phyloP scores from a whole-genome alignment of 2,888 invertebrate genomes.

The Odontocolon sp. region DNA sequence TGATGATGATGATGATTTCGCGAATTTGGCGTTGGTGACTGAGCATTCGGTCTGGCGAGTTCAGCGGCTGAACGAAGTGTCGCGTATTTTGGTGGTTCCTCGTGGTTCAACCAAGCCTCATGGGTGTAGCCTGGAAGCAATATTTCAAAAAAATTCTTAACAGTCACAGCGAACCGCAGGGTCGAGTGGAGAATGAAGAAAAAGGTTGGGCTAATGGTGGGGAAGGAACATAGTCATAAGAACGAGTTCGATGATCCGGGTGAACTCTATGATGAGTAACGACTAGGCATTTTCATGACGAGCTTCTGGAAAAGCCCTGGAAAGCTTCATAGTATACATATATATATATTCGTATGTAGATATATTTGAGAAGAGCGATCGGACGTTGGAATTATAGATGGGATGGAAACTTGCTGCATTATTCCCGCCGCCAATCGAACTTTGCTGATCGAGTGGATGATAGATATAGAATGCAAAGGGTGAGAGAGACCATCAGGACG shows the following conservation, averaged over 20 bases:
- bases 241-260: conserved; percentile 25
- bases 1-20: conserved; percentile 56
- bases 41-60: conserved; percentile 75
- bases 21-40: conserved; percentile 67
- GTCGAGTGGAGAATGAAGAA: neutral
- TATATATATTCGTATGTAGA: neutral
- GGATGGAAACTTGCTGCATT: conserved; percentile 26
- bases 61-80: conserved; percentile 83
- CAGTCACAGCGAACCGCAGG: neutral
- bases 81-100: conserved; percentile 83
- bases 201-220: neutral
- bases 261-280: conserved; percentile 45
- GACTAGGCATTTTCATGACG: conserved; percentile 26
- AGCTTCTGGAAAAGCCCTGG: neutral
- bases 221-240: neutral
- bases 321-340: conserved; percentile 55
- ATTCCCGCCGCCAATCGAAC: conserved; percentile 46
- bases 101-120: conserved; percentile 79
- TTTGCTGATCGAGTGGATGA: conserved; percentile 52
- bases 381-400: conserved; percentile 34
- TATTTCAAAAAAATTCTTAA: neutral
- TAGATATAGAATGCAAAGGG: conserved; percentile 15
- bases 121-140: conserved; percentile 76
- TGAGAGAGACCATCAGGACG: neutral
- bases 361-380: neutral